These are phyloP conservation scores for Pseudococcus viburni DNA, from an alignment of 2,888 invertebrate genomes.

Conservation along the genomic window DNA sequence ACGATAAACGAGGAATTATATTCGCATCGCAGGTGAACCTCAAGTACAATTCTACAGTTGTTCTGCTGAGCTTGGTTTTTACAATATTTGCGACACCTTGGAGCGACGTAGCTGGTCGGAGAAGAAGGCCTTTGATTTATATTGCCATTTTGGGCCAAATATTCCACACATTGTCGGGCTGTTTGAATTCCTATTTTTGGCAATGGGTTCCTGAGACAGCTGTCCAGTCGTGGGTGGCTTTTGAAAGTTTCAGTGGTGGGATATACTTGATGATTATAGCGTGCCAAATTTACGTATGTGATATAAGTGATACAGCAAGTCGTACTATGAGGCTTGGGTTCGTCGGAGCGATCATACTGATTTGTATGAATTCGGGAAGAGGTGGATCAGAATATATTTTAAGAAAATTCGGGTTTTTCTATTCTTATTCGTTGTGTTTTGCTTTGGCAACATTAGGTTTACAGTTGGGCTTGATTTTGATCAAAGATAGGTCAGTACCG, in stretches of 20 bases:
- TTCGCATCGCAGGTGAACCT: not conserved
- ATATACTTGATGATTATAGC: conserved; percentile 67
- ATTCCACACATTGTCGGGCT: conserved; percentile 67
- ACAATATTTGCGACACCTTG: not conserved
- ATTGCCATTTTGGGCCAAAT: conserved; percentile 68
- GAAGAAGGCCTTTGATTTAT: conserved; percentile 67
- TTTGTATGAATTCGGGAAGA: not conserved
- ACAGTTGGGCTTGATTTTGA: not conserved
- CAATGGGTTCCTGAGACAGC: conserved; percentile 67
- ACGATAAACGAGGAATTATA: not conserved
- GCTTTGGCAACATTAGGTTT: not conserved
- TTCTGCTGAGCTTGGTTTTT: not conserved
- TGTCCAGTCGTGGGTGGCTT: not conserved
- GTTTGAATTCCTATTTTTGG: conserved; percentile 68
- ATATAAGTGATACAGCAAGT: conserved; percentile 62
- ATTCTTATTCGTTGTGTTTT: not conserved
- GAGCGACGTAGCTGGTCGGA: conserved; percentile 57
- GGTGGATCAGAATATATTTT: not conserved
- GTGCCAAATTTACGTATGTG: conserved; percentile 68
- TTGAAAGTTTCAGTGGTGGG: conserved; percentile 33
- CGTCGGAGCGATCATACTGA: not conserved
- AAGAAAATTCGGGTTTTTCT: conserved; percentile 15
- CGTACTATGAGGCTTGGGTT: not conserved
- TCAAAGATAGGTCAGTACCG: not conserved
- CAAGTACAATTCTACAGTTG: not conserved